Percentiles rank a stretch among this genome's conserved stretches.
These are phyloP conservation scores for Indri indri DNA, from an alignment of 2,113 vertebrate genomes.

Conservation along the genomic window DNA sequence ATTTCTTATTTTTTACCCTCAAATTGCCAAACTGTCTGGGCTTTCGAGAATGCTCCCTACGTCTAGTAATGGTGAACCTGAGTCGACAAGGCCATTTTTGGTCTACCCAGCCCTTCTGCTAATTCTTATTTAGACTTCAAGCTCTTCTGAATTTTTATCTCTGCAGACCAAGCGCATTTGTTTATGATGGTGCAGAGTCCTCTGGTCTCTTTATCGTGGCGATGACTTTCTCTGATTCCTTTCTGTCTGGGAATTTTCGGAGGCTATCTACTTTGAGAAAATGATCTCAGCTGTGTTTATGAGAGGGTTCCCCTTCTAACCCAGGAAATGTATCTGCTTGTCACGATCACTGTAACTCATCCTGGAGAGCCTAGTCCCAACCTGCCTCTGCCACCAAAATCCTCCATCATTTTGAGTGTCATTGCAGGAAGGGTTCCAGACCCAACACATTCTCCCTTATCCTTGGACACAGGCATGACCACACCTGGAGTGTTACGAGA, in stretches of 20 bases:
- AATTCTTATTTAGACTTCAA: not conserved
- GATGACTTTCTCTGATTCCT: not conserved
- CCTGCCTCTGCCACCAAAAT: not conserved
- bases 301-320: not conserved
- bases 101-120: not conserved
- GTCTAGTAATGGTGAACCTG: not conserved
- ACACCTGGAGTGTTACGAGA: not conserved
- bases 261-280: not conserved
- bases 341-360: not conserved
- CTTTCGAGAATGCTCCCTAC: not conserved
- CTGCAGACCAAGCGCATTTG: not conserved
- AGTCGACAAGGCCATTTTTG: not conserved
- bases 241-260: not conserved
- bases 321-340: not conserved
- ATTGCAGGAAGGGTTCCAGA: fast-evolving
- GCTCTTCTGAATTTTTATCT: not conserved
- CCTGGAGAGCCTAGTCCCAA: not conserved
- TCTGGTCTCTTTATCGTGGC: fast-evolving
- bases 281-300: not conserved
- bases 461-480: not conserved
- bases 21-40: not conserved
- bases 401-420: not conserved
- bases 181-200: not conserved
- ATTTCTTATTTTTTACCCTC: not conserved
- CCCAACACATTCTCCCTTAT: too few species aligned